phyloP scores from a whole-genome alignment of 2,888 invertebrate genomes.

The Therioaphis trifolii region DNA sequence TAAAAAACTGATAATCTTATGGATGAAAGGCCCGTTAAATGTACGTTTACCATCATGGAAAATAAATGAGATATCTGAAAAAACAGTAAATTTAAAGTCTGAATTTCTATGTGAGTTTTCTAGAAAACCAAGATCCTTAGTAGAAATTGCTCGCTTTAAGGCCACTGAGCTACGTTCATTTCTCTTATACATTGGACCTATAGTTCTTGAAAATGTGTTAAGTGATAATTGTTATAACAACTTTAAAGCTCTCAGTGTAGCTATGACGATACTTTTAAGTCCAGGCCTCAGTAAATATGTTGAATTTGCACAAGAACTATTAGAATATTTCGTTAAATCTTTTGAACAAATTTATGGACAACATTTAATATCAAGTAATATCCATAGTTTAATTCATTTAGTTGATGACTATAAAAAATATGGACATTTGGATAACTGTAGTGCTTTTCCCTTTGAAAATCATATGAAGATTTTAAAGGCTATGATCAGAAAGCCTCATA shows the following conservation, averaged over 20 bases:
- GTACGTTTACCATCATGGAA: slow-evolving; percentile 20
- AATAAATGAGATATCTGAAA: background rate
- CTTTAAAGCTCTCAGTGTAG: slow-evolving; percentile 7
- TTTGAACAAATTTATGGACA: slow-evolving; percentile 35
- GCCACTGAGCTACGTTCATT: slow-evolving; percentile 23
- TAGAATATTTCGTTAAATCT: no score
- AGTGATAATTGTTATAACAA: slow-evolving; percentile 25
- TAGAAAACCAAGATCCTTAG: slow-evolving; percentile 25
- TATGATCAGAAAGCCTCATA: background rate
- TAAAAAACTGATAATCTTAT: slow-evolving; percentile 18
- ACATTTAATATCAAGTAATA: slow-evolving; percentile 5
- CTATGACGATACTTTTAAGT: slow-evolving; percentile 24
- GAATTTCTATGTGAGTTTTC: slow-evolving; percentile 19
- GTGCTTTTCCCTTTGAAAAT: background rate
- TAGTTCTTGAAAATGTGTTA: slow-evolving; percentile 12
- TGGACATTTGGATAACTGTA: slow-evolving; percentile 1
- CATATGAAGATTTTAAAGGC: slow-evolving; percentile 20
- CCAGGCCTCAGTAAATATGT: background rate
- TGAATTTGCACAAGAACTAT: slow-evolving; percentile 3
- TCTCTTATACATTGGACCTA: slow-evolving; percentile 17
- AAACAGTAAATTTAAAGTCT: background rate
- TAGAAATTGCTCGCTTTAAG: slow-evolving; percentile 13
- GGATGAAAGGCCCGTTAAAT: slow-evolving; percentile 2
- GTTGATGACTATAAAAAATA: slow-evolving; percentile 28
- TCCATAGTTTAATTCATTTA: slow-evolving; percentile 26